Base-by-base conservation (phyloP, 2,113 vertebrate genomes). In the Chlorodrepanis virens region DNA sequence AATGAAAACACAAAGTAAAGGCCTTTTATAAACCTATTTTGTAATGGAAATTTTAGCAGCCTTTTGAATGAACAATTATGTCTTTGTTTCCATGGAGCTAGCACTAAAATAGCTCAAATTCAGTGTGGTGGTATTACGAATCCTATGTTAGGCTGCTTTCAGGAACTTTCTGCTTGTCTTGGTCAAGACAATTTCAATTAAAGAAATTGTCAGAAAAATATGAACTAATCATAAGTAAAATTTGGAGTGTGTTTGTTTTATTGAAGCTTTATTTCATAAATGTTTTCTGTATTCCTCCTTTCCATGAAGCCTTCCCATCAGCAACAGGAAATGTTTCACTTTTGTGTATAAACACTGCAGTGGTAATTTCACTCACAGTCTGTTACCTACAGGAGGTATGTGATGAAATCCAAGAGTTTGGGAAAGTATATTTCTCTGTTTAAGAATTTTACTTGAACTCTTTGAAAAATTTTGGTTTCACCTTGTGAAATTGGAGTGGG, bases 51-150 rank as follows among this genome's bases (percentile, higher is more conserved):
- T 93, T 96, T 95, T 90, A 93, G 54, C 75, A 77, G 88, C 75
- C 59, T 83, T 93, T 92, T 94, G 79, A 95, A 65, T 90, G 79
- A 96, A 90, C 70, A 90, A 79, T 94, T 95, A 85, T 93, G 90
- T 68, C 92, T 93, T 96, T 96, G 95, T 97, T 96, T 97, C 96
- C 92, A 95, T 97, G 95, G 96, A 94, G 85, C 92, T 96, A 68
- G 56, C 56, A 56, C 5, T 1, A 75, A 93, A 96, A 95, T 93
- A 92, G 79, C 85, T 93, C n/a, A 49, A 82, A 60, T 94, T 49
- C 37, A 83, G 23, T 35, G 22, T 75, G 28, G 9, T 82, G 69
- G 57, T 90, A 92, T 85, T 91, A 97, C 45, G 90, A 92, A 61
- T 69, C 53, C 70, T 79, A 49, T 44, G 44, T 64, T 80, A 83